phyloP scores from a whole-genome alignment of 2,797 vertebrate species.

The Lepus townsendii region DNA sequence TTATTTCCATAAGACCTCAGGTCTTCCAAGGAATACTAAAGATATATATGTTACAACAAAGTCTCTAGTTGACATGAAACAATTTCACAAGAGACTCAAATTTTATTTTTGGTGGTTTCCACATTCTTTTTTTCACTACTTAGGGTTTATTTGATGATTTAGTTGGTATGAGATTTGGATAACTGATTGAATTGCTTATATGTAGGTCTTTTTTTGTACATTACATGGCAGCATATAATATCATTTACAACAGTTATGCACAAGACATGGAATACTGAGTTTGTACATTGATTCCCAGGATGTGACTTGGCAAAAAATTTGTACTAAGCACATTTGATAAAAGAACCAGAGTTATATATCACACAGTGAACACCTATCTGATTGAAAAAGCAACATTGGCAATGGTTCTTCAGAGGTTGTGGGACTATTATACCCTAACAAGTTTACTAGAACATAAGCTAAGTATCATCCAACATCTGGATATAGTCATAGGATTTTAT shows the following conservation, averaged over 20 bases:
- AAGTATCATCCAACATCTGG: too few species aligned
- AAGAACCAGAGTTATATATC: too few species aligned
- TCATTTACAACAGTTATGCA: not conserved
- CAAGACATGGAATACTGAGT: not conserved
- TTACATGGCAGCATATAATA: not conserved
- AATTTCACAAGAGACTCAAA: not conserved
- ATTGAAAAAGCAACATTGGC: too few species aligned
- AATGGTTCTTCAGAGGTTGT: too few species aligned
- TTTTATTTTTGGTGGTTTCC: not conserved
- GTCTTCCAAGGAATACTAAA: constrained; percentile 14
- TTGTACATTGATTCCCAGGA: not conserved
- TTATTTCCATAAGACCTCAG: constrained; percentile 32
- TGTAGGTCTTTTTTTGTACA: not conserved
- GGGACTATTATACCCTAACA: too few species aligned
- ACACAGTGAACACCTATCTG: too few species aligned
- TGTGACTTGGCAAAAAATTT: too few species aligned
- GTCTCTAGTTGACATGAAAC: not conserved
- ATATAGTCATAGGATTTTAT: too few species aligned
- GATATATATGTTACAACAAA: not conserved
- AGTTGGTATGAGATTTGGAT: not conserved
- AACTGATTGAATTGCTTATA: not conserved
- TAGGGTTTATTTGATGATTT: not conserved
- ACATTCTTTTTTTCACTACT: too few species aligned
- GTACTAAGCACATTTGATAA: too few species aligned
- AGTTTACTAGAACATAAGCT: too few species aligned